Percentiles rank a stretch among this genome's conserved stretches.
Conservation (phyloP, 35 echinoderm and acorn worm species). For the Nesometra sesokonis region DNA sequence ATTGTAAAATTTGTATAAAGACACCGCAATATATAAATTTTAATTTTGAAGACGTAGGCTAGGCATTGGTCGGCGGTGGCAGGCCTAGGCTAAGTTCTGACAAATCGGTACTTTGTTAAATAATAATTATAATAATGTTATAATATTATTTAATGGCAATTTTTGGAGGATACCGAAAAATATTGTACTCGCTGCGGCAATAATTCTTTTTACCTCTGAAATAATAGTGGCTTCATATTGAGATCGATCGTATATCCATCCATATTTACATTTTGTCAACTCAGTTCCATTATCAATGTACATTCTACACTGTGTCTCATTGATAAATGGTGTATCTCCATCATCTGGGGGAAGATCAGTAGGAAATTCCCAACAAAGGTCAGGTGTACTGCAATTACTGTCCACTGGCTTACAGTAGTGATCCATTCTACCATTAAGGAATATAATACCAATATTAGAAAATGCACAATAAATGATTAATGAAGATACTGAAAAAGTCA, state of each 20-base stretch:
- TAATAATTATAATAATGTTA: no score
- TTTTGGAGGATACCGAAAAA: no score
- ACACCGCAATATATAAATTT: no score
- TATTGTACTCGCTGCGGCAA: no score
- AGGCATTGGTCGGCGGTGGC: no score
- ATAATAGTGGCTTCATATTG: background rate
- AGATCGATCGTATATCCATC: background rate
- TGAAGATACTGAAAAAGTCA: background rate
- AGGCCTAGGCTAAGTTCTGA: no score
- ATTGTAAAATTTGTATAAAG: no score
- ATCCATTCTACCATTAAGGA: background rate
- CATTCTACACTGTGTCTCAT: background rate
- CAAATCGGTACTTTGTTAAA: no score
- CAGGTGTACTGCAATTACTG: background rate
- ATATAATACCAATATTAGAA: background rate
- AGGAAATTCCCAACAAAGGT: background rate
- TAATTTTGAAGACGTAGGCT: no score
- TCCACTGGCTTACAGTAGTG: background rate
- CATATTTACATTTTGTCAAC: background rate
- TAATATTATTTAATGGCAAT: no score
- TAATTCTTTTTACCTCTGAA: background rate
- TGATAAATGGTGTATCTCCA: background rate
- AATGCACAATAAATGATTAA: background rate
- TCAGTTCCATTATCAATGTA: background rate
- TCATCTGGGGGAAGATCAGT: background rate